Conservation (phyloP, 2,888 invertebrate genomes). For the Luffia ferchaultella region DNA sequence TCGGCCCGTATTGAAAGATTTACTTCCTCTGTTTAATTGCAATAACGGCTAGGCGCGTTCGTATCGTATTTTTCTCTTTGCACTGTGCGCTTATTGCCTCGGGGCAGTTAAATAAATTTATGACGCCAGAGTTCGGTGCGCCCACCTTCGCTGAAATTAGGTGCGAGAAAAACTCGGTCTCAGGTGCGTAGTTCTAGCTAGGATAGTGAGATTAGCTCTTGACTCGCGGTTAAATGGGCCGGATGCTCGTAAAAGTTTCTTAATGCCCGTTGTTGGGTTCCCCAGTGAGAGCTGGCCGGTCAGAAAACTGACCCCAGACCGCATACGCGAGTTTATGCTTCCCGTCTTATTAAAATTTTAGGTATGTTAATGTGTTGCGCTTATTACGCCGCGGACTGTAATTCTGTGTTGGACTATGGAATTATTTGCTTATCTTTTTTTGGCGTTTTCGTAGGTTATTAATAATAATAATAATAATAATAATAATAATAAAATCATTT, state of each 20-base stretch:
- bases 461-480: too few relatives aligned
- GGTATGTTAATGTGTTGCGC: background rate
- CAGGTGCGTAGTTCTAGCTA: slow-evolving; percentile 50
- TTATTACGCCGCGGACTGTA: too few relatives aligned
- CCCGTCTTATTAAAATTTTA: background rate
- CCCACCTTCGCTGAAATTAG: slow-evolving; percentile 60
- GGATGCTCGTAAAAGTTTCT: slow-evolving; percentile 59
- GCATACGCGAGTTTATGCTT: background rate
- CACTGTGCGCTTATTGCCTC: slow-evolving; percentile 65
- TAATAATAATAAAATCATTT: too few relatives aligned
- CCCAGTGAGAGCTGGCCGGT: slow-evolving; percentile 41
- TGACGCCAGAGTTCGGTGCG: slow-evolving; percentile 64
- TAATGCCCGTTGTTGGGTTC: slow-evolving; percentile 49
- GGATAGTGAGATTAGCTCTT: slow-evolving; percentile 39
- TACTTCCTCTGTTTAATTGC: slow-evolving; percentile 68
- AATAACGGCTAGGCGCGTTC: slow-evolving; percentile 67
- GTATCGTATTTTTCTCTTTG: slow-evolving; percentile 67
- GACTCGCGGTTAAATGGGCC: slow-evolving; percentile 54
- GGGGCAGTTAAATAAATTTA: slow-evolving; percentile 66
- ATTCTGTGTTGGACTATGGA: too few relatives aligned
- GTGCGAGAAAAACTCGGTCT: slow-evolving; percentile 56
- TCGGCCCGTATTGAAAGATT: slow-evolving; percentile 64
- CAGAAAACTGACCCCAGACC: slow-evolving; percentile 28
- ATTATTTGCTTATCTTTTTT: too few relatives aligned
- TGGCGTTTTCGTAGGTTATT: too few relatives aligned